A percentile compares a stretch with the other conserved stretches of the same genome.
Conservation (phyloP, 2,113 vertebrate species). For the Charadrius vociferus region DNA sequence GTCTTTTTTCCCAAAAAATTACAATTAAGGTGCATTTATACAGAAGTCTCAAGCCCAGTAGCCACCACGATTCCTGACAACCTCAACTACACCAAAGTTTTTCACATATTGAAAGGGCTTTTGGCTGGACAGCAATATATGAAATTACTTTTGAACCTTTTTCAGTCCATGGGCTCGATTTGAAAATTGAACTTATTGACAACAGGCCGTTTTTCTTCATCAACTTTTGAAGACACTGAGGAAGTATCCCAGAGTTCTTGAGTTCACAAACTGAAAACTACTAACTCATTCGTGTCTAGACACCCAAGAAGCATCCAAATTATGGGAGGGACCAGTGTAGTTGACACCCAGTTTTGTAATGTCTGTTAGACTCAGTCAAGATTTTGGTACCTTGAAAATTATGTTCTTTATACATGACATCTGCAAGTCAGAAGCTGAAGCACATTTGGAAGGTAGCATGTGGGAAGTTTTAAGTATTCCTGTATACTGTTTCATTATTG, state of each 20-base stretch:
- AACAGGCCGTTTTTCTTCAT: not conserved
- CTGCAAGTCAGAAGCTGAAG: not conserved
- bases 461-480: not conserved
- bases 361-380: not conserved
- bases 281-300: not conserved
- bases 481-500: too few relatives aligned
- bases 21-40: not conserved
- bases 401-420: not conserved
- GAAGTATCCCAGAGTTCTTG: not conserved
- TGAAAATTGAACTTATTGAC: not conserved
- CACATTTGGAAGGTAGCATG: not conserved
- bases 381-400: not conserved
- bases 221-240: not conserved
- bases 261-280: not conserved
- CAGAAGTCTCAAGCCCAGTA: not conserved
- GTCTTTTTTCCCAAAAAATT: not conserved
- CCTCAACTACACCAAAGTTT: not conserved
- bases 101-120: not conserved
- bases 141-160: not conserved
- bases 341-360: not conserved
- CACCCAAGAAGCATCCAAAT: not conserved
- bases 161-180: not conserved
- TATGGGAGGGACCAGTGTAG: rapidly evolving
- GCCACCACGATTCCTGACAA: not conserved
- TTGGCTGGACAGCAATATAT: not conserved